phyloP scores from a whole-genome alignment of 2,888 invertebrate genomes.

The Prosopocoilus inquinatus region DNA sequence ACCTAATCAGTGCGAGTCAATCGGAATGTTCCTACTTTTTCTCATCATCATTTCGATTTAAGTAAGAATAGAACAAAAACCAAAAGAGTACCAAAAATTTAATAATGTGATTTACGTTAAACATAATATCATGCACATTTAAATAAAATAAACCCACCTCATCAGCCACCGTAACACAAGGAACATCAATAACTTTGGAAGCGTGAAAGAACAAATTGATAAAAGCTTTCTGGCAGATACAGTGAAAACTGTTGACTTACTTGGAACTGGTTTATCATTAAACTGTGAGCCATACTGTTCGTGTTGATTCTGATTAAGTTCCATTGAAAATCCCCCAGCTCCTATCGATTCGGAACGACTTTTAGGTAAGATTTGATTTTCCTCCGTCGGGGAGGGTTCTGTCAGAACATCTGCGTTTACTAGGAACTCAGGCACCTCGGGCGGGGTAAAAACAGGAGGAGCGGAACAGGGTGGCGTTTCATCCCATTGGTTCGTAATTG shows the following conservation, averaged over 20 bases:
- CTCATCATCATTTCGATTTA: no score
- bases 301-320: constrained; percentile 68
- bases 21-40: no score
- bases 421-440: constrained; percentile 56
- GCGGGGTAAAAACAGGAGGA: constrained; percentile 76
- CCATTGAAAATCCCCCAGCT: constrained; percentile 64
- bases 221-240: background rate
- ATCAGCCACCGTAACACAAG: constrained; percentile 44
- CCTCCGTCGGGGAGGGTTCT: constrained; percentile 54
- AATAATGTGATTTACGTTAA: background rate
- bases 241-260: constrained; percentile 26
- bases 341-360: constrained; percentile 44
- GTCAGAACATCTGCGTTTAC: constrained; percentile 31
- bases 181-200: constrained; percentile 30
- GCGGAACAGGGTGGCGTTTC: constrained; percentile 71
- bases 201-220: constrained; percentile 19
- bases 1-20: no score
- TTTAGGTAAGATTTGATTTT: constrained; percentile 46
- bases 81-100: background rate
- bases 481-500: constrained; percentile 64
- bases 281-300: constrained; percentile 75
- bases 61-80: no score
- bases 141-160: constrained; percentile 34
- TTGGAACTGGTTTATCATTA: constrained; percentile 36
- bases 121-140: background rate